These are phyloP conservation scores for Cydia fagiglandana DNA, from an alignment of 1,140 invertebrate species.

Conservation along the genomic window DNA sequence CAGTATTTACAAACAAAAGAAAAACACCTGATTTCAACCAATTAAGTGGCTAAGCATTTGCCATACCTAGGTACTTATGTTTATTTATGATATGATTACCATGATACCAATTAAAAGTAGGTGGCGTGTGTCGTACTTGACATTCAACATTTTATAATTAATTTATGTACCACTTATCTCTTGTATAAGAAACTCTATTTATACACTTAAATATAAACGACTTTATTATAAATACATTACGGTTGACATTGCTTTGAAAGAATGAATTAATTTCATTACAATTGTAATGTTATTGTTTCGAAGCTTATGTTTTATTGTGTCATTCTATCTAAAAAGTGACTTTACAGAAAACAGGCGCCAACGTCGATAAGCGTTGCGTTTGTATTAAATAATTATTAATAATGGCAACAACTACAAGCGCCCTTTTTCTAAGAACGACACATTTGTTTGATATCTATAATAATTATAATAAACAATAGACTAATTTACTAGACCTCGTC, in stretches of 20 bases:
- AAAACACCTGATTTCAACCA: background rate
- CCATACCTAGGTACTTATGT: background rate
- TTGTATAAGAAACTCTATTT: slow-evolving; percentile 18
- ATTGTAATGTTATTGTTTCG: background rate
- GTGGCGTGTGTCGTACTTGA: slow-evolving; percentile 14
- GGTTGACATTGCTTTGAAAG: background rate
- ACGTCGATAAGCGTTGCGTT: too few relatives aligned
- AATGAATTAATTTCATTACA: background rate
- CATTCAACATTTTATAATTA: slow-evolving; percentile 23
- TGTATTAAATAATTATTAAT: too few relatives aligned
- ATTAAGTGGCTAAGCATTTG: background rate
- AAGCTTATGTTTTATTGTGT: background rate
- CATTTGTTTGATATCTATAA: background rate
- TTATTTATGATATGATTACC: background rate
- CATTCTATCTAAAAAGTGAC: background rate
- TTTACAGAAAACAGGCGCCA: background rate
- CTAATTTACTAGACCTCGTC: background rate
- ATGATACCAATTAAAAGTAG: background rate
- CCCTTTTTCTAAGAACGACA: background rate
- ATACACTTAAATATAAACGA: background rate
- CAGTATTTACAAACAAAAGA: too few relatives aligned
- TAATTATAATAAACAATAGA: background rate
- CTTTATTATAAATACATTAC: background rate
- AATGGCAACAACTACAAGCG: background rate
- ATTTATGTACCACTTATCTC: slow-evolving; percentile 21